Evolutionary conservation across 2,113 vertebrate genomes (phyloP).

Genomic region (Dicrurus megarhynchus): DNA sequence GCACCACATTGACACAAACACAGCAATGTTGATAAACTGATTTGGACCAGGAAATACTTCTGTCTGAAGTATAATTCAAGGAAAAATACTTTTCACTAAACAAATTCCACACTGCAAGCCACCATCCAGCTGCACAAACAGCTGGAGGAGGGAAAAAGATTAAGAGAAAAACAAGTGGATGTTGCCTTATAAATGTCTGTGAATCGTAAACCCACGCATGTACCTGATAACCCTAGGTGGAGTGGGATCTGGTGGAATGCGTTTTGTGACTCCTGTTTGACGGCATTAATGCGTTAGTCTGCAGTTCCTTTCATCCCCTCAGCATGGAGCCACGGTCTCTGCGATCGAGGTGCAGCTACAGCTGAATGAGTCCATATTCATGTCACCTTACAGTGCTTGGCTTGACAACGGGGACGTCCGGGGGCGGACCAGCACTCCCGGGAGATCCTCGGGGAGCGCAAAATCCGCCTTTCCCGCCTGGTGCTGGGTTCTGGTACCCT

Average conservation of each 20-base stretch:
- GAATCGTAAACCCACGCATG: background rate
- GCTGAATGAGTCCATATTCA: background rate
- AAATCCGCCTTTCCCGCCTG: background rate
- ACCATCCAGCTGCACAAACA: background rate
- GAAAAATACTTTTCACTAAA: background rate
- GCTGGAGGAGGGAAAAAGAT: background rate
- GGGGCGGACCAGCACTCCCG: accelerated
- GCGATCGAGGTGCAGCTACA: background rate
- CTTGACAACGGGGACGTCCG: no score
- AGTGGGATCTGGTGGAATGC: background rate
- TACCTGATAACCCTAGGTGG: background rate
- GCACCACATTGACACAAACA: background rate
- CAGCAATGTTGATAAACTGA: background rate
- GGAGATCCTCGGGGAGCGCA: no score
- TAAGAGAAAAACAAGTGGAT: background rate
- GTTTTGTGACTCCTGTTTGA: background rate
- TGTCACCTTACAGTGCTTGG: background rate
- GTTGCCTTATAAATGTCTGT: background rate
- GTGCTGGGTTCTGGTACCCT: background rate
- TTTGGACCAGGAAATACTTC: background rate
- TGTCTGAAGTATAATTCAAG: background rate
- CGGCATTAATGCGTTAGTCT: accelerated
- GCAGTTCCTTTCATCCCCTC: background rate
- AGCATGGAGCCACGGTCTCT: background rate
- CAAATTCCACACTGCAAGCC: background rate